Base-by-base conservation (phyloP, 2,797 vertebrate genomes). In the Sternarchorhynchus goeldii region DNA sequence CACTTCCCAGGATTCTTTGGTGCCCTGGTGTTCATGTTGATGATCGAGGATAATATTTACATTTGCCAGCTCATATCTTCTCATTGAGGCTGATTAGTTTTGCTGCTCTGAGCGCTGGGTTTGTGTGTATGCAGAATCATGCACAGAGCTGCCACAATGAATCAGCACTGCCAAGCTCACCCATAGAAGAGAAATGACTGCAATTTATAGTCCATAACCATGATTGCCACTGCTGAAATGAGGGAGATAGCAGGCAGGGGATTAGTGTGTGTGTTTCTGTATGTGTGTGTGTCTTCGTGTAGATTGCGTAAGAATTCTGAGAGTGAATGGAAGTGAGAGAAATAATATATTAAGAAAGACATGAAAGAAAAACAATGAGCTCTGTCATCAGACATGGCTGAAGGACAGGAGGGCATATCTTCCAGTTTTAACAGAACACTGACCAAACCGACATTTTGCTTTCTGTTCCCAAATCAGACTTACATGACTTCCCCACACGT, bases 111-210 rank as follows among this genome's bases (percentile, higher is more conserved):
- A 70, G 29, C 20, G 32, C 39, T 25, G 55, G 31, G 25, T 76
- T 65, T 57, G 12, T 75, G 60, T n/a, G 10, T 6, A 17, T 59
- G 56, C 45, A 34, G 39, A 69, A 17, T 21, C 8, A 36, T 45
- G 55, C 53, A n/a, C 57, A 76, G 75, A 68, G 41, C 57, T 76
- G 75, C 75, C 41, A 45, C 36, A 77, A 60, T 59, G 39, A 20
- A 62, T 70, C 29, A 70, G 18, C 58, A 18, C 66, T 62, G 57
- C 41, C 39, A 41, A 39, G 31, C 41, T 53, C 36, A 56, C 18
- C 31, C 63, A 5, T 18, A 66, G 14, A 66, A 50, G 6, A 66
- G 32, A 55, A 70, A 70, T 56, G 67, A 50, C 6, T 70, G 50
- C 67, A 70, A 70, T 70, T 70, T 70, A 32, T 70, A 29, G 21